Conservation (phyloP, 2,888 invertebrate species). For the Hololepta plana region DNA sequence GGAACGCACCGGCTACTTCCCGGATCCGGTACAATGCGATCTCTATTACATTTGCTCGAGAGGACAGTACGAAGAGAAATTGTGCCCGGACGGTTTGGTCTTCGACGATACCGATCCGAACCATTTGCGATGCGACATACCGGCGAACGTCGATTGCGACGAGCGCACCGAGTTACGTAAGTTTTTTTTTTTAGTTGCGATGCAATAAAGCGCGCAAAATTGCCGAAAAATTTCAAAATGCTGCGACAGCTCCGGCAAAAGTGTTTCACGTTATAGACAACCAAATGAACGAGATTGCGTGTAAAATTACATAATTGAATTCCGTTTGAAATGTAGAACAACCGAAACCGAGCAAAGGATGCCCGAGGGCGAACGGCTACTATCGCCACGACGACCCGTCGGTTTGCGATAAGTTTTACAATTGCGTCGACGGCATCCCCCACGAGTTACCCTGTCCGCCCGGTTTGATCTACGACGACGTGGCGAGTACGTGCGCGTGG, state of each 20-base stretch:
- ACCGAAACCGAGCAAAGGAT: slow-evolving; percentile 49
- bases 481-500: slow-evolving; percentile 58
- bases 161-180: slow-evolving; percentile 57
- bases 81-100: slow-evolving; percentile 64
- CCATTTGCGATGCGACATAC: slow-evolving; percentile 58
- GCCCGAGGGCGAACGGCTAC: slow-evolving; percentile 62
- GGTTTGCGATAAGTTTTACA: slow-evolving; percentile 61
- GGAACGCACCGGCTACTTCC: slow-evolving; percentile 52
- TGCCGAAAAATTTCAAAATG: too few relatives aligned
- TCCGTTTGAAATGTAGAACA: too few relatives aligned
- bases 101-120: slow-evolving; percentile 54
- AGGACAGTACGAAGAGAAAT: slow-evolving; percentile 41
- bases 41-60: slow-evolving; percentile 57
- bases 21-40: slow-evolving; percentile 60
- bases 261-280: neutral
- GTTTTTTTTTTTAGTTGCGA: slow-evolving; percentile 16
- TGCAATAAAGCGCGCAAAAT: slow-evolving; percentile 1
- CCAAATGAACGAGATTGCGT: neutral
- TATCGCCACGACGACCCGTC: slow-evolving; percentile 55
- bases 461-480: slow-evolving; percentile 58
- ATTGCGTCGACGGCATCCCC: slow-evolving; percentile 55
- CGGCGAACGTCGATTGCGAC: slow-evolving; percentile 60
- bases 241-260: neutral
- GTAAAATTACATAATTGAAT: too few relatives aligned
- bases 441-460: slow-evolving; percentile 52